Base-by-base conservation (phyloP, 2,888 invertebrate species). In the Cancer borealis region DNA sequence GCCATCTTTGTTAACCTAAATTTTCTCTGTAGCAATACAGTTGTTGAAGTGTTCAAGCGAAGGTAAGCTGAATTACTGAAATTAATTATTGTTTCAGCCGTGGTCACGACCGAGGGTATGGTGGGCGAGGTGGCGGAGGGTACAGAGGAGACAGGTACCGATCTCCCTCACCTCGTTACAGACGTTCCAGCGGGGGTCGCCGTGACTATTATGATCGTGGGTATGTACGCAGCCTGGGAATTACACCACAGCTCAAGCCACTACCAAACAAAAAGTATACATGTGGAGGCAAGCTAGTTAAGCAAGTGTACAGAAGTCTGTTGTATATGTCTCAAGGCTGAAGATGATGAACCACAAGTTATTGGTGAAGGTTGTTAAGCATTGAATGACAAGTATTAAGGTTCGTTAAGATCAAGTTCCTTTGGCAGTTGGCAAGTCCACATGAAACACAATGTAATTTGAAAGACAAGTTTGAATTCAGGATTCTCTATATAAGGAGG, bases 191-290 rank as follows among this genome's bases (percentile, higher is more conserved):
- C 47, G 91, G 90, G 60, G 94, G 88, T 79, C 92, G 94, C 45
- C 92, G 94, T 49, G 94, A 94, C 92, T 94, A 94, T 94, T 94
- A 94, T 73, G 94, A 94, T 45, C 94, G 94, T 73, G 94, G 94
- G 94, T 94, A 94, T 90, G 94, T 94, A 94, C 90, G 91, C 84
- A 26, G 92, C 54, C 91, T 45, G 79, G 91, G 91, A 30, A 46
- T 91, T 79, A 91, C 93, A 87, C 90, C 93, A 93, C 93, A 93
- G 49, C 93, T 93, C 93, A 91, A 93, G 93, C 90, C 92, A 84
- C 92, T 26, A 88, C 92, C 92, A 94, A 66, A 94, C 73, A 94
- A 54, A 93, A 45, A 91, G 88, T 93, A 49, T 93, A 89, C 93
- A 79, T 93, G 94, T 92, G 92, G 94, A 92, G 88, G 94, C 94